phyloP scores from a whole-genome alignment of 2,113 vertebrate species.

The Nipponia nippon region DNA sequence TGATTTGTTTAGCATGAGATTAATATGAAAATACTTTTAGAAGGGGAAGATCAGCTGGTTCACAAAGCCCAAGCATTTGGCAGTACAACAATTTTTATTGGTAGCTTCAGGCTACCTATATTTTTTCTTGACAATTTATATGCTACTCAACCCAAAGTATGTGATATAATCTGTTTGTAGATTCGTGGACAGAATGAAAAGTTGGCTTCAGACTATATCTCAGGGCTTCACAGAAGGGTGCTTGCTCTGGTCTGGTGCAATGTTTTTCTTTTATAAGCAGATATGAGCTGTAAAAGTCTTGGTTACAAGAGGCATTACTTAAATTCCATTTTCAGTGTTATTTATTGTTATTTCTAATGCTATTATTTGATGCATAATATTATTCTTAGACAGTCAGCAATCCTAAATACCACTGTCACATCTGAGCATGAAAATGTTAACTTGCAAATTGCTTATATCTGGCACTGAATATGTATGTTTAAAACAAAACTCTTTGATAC shows the following conservation, averaged over 20 bases:
- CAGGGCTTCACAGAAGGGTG: background rate
- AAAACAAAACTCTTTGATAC: slow-evolving; percentile 47
- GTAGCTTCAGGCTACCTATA: slow-evolving; percentile 45
- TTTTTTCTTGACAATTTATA: slow-evolving; percentile 46
- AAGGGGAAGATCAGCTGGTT: slow-evolving; percentile 8
- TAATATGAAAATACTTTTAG: background rate
- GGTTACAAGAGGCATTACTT: background rate
- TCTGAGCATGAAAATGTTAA: background rate
- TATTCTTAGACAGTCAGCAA: background rate
- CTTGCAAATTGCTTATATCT: slow-evolving; percentile 39
- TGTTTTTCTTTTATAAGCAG: background rate
- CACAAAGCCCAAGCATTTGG: slow-evolving; percentile 18
- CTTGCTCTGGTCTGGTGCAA: background rate
- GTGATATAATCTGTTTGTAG: slow-evolving; percentile 14
- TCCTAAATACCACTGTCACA: background rate
- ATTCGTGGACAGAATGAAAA: slow-evolving; percentile 17
- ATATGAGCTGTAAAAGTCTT: background rate
- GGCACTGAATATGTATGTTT: slow-evolving; percentile 4
- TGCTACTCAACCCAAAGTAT: background rate
- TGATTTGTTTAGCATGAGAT: background rate
- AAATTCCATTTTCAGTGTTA: slow-evolving; percentile 7
- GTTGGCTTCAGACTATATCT: background rate
- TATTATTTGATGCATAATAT: slow-evolving; percentile 8
- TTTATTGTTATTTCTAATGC: slow-evolving; percentile 14
- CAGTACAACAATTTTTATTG: background rate